These are phyloP conservation scores for Pantherophis alleghaniensis DNA, from an alignment of 2,797 vertebrate species.

Conservation along the genomic window DNA sequence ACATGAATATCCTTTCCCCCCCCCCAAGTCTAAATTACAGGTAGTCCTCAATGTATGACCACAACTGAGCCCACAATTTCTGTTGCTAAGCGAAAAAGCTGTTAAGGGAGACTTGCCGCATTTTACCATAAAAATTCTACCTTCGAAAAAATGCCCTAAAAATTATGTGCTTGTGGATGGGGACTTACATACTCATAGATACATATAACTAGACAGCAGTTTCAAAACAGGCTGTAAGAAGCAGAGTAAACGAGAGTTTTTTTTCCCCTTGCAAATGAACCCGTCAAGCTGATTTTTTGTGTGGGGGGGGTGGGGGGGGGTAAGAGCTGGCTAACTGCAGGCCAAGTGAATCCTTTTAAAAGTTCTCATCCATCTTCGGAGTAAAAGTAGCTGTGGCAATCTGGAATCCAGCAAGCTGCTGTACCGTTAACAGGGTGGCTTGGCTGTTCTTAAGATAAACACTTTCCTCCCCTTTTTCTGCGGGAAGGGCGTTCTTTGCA, in stretches of 20 bases:
- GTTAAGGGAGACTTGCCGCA: too few species aligned
- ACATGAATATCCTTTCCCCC: not conserved
- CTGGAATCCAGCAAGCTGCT: slow-evolving; percentile 61
- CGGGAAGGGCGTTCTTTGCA: slow-evolving; percentile 58
- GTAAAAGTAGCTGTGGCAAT: slow-evolving; percentile 53
- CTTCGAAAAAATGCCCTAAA: not conserved
- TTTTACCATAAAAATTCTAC: not conserved
- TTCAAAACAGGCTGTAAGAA: slow-evolving; percentile 16
- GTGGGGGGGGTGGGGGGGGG: not conserved
- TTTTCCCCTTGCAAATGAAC: slow-evolving; percentile 3
- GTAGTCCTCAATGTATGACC: not conserved
- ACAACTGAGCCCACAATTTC: not conserved
- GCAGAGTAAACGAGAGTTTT: slow-evolving; percentile 13
- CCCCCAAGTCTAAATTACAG: not conserved
- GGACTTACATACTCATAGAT: not conserved
- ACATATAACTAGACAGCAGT: not conserved
- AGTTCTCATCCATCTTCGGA: slow-evolving; percentile 57
- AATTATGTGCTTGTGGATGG: not conserved
- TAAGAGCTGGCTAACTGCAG: slow-evolving; percentile 6
- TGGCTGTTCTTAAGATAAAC: slow-evolving; percentile 69
- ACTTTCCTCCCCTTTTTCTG: slow-evolving; percentile 45
- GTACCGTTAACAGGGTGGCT: slow-evolving; percentile 33
- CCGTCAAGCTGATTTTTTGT: slow-evolving; percentile 1
- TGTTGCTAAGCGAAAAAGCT: too few species aligned
- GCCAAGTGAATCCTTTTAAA: slow-evolving; percentile 43